Conservation (phyloP, 2,797 vertebrate genomes). For the Gorsachius magnificus region DNA sequence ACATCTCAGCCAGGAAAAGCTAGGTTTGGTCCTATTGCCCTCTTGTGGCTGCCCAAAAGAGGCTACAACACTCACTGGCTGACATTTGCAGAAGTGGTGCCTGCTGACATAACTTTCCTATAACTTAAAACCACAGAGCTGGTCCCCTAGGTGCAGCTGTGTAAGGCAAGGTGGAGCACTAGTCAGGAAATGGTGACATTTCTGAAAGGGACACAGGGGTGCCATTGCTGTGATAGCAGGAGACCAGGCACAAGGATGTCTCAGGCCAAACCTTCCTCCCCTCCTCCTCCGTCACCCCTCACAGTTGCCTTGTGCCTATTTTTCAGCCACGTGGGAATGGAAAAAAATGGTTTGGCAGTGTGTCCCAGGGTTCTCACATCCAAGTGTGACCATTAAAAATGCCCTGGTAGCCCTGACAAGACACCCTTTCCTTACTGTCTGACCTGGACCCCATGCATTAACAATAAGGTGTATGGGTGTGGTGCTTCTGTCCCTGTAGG, state of each 20-base stretch:
- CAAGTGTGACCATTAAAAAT: neutral
- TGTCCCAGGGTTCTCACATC: neutral
- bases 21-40: constrained; percentile 56
- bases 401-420: neutral
- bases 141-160: neutral
- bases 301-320: neutral
- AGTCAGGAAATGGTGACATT: neutral
- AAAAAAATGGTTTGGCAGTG: neutral
- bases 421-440: neutral
- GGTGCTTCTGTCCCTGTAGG: neutral
- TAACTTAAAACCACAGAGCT: neutral
- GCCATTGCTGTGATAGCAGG: neutral
- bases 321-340: neutral
- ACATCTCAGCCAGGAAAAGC: neutral
- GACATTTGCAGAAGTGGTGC: neutral
- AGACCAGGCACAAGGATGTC: neutral
- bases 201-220: neutral
- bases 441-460: neutral
- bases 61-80: neutral
- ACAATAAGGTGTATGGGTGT: neutral
- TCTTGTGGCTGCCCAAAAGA: constrained; percentile 56
- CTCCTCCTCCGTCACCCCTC: neutral
- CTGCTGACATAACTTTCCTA: neutral
- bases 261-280: neutral
- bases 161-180: neutral